A percentile compares a stretch with the other conserved stretches of the same genome.
Evolutionary conservation across 2,113 vertebrate species (phyloP).

Genomic region (Aix galericulata): DNA sequence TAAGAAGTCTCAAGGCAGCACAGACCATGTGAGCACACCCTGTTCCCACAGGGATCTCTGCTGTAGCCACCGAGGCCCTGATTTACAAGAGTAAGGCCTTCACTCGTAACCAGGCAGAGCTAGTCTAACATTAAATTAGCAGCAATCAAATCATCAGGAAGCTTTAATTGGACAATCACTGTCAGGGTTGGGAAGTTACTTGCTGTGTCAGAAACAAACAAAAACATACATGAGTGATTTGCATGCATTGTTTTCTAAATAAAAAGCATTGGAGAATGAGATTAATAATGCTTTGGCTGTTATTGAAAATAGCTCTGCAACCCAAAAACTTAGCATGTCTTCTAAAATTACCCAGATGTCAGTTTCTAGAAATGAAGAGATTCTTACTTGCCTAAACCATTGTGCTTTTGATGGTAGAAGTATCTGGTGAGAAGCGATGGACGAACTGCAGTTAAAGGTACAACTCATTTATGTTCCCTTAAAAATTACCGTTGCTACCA

Average conservation of each 20-base stretch:
- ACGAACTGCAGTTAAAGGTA: background rate
- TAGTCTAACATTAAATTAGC: background rate
- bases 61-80: background rate
- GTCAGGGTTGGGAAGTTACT: background rate
- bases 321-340: background rate
- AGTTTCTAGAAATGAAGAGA: background rate
- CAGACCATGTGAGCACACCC: rapidly evolving
- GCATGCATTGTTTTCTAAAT: background rate
- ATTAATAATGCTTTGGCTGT: background rate
- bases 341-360: background rate
- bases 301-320: background rate
- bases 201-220: background rate
- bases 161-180: background rate
- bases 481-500: background rate
- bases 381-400: background rate
- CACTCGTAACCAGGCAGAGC: background rate
- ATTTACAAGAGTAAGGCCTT: background rate
- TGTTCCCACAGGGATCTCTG: background rate
- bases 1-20: background rate
- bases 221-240: background rate
- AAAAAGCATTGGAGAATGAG: background rate
- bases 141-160: slow-evolving; percentile 1
- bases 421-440: background rate
- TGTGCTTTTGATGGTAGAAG: background rate
- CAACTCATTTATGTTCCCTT: background rate